A percentile compares a stretch with the other conserved stretches of the same genome.
These are phyloP conservation scores for Congeria kusceri DNA, from an alignment of 2,888 invertebrate species.

Conservation along the genomic window DNA sequence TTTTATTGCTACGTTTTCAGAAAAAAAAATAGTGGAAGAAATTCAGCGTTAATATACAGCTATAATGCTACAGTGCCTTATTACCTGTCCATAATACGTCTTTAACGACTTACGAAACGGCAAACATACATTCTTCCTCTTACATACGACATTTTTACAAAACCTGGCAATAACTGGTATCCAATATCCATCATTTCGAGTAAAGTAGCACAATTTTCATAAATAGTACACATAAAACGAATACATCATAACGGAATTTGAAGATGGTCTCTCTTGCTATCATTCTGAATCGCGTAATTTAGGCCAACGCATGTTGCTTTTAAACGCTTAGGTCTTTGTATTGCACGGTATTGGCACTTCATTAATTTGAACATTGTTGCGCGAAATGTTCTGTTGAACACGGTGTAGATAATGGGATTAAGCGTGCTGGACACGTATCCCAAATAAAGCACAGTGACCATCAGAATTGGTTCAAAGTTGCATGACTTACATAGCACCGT, in stretches of 20 bases:
- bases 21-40: too few relatives aligned
- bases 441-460: conserved; percentile 80
- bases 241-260: neutral
- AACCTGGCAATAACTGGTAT: too few relatives aligned
- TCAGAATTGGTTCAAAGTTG: conserved; percentile 87
- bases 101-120: too few relatives aligned
- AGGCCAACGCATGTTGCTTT: conserved; percentile 53
- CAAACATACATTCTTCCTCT: too few relatives aligned
- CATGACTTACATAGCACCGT: conserved; percentile 90
- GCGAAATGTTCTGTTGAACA: conserved; percentile 84
- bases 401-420: conserved; percentile 85
- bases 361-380: conserved; percentile 82
- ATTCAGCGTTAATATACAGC: too few relatives aligned
- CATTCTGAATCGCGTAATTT: conserved; percentile 7
- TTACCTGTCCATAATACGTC: too few relatives aligned
- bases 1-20: too few relatives aligned
- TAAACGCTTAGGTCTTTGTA: conserved; percentile 66
- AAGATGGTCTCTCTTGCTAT: conserved; percentile 2
- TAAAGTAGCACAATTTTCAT: too few relatives aligned
- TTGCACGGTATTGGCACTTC: conserved; percentile 75
- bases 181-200: too few relatives aligned
- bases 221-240: neutral
- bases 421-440: conserved; percentile 84
- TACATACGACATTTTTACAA: too few relatives aligned
- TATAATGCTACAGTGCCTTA: too few relatives aligned